Conservation (phyloP, 2,113 vertebrate genomes). For the Saguinus imperator region DNA sequence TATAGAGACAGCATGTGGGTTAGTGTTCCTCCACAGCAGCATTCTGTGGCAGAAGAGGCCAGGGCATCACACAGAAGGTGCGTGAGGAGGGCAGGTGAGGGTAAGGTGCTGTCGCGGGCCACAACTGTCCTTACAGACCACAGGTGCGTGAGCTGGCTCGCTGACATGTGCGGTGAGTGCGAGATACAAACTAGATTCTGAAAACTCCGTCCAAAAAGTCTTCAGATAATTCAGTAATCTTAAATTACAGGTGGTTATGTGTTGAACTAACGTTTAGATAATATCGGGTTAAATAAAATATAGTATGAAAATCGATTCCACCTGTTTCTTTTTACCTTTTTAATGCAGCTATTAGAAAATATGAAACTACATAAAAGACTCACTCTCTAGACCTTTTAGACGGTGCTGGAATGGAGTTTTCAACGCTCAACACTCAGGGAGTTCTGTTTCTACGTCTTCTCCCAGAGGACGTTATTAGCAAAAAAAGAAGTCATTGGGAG, state of each 20-base stretch:
- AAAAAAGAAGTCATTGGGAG: not conserved
- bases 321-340: not conserved
- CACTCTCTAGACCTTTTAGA: not conserved
- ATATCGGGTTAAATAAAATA: not conserved
- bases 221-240: not conserved
- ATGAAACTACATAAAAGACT: not conserved
- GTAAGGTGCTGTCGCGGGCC: fast-evolving
- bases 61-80: fast-evolving
- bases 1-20: not conserved
- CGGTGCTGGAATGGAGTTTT: fast-evolving
- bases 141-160: not conserved
- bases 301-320: not conserved
- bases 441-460: not conserved
- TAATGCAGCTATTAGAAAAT: not conserved
- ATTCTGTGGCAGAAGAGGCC: not conserved
- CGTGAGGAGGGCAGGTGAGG: not conserved
- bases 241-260: not conserved
- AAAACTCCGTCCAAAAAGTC: not conserved
- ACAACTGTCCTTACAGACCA: too few species aligned
- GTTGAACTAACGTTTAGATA: not conserved
- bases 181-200: not conserved
- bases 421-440: not conserved
- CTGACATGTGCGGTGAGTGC: fast-evolving
- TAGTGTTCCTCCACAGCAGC: not conserved
- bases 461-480: fast-evolving